These are phyloP conservation scores for Sphyrna mokarran DNA, from an alignment of 2,113 vertebrate genomes.

Conservation along the genomic window DNA sequence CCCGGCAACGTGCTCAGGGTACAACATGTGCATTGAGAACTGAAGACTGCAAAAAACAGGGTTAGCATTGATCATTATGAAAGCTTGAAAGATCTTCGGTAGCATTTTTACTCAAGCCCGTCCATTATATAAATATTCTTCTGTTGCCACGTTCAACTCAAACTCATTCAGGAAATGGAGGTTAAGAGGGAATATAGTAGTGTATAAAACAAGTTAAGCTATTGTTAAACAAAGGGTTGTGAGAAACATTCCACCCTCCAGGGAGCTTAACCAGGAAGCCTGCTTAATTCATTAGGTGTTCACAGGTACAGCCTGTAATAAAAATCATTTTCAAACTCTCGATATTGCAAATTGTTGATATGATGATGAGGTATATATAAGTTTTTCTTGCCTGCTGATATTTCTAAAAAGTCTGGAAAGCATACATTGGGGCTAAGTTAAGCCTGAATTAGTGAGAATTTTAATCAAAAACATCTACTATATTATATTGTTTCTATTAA, in stretches of 20 bases:
- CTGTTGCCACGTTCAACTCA: not conserved
- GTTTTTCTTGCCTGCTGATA: not conserved
- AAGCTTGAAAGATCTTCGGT: not conserved
- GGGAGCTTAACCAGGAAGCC: not conserved
- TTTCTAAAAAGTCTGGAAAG: not conserved
- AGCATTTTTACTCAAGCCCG: constrained; percentile 1
- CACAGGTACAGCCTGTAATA: not conserved
- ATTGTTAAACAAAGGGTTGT: not conserved
- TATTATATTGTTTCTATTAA: not conserved
- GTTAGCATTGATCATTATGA: constrained; percentile 16
- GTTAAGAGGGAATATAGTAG: not conserved
- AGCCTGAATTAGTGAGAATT: not conserved
- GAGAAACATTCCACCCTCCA: not conserved
- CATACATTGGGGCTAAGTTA: not conserved
- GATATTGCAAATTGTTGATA: not conserved
- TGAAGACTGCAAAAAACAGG: constrained; percentile 27
- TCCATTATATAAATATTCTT: constrained; percentile 27
- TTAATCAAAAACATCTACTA: not conserved
- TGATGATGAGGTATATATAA: not conserved
- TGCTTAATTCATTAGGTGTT: not conserved
- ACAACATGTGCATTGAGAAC: not conserved
- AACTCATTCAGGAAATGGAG: not conserved
- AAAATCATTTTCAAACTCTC: not conserved
- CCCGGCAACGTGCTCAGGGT: not conserved
- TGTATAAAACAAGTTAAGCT: not conserved